Percentiles rank a stretch among this genome's conserved stretches.
These are phyloP conservation scores for Hemaris fuciformis DNA, from an alignment of 2,888 invertebrate genomes.

Conservation along the genomic window DNA sequence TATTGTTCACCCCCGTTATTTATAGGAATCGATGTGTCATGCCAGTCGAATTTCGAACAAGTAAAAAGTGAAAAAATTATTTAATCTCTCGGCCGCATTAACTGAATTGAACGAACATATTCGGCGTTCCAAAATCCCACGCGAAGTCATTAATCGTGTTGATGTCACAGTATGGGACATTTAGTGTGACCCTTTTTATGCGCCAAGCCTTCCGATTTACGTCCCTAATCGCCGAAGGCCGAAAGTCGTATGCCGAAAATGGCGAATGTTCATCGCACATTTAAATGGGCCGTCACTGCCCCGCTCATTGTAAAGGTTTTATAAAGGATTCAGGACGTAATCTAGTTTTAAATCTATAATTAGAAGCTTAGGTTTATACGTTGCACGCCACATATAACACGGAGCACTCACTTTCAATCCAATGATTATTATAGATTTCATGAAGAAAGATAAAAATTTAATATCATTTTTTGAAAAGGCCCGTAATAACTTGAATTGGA, in stretches of 20 bases:
- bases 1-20: slow-evolving; percentile 19
- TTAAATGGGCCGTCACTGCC: slow-evolving; percentile 39
- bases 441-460: neutral
- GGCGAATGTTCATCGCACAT: slow-evolving; percentile 48
- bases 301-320: neutral
- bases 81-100: slow-evolving; percentile 61
- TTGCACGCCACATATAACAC: neutral
- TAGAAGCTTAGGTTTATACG: neutral
- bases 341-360: slow-evolving; percentile 7
- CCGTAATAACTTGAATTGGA: too few species aligned
- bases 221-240: slow-evolving; percentile 65
- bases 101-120: slow-evolving; percentile 71
- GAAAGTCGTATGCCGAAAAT: slow-evolving; percentile 55
- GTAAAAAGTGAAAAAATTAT: slow-evolving; percentile 55
- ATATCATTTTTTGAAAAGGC: neutral
- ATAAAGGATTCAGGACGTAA: neutral
- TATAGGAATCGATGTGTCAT: slow-evolving; percentile 32
- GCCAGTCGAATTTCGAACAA: slow-evolving; percentile 29
- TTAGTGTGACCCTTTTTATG: slow-evolving; percentile 80
- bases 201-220: slow-evolving; percentile 61
- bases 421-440: neutral
- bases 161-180: slow-evolving; percentile 80
- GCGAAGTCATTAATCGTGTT: slow-evolving; percentile 76
- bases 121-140: slow-evolving; percentile 61
- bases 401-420: neutral